A percentile compares a stretch with the other conserved stretches of the same genome.
Conservation (phyloP, 2,797 vertebrate genomes). For the Erpetoichthys calabaricus region DNA sequence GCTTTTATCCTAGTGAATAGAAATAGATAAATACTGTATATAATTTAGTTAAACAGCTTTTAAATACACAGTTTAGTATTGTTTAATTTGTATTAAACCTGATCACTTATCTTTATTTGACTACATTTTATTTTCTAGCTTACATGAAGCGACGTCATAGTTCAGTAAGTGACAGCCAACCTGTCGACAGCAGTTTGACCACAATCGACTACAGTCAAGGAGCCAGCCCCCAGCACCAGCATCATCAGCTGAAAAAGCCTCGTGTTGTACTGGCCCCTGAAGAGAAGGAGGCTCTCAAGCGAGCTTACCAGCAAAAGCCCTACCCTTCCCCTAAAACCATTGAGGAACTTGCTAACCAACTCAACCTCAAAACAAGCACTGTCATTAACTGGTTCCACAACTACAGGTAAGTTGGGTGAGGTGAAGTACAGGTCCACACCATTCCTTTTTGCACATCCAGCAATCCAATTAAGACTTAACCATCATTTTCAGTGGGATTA, state of each 20-base stretch:
- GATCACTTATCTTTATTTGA: no score
- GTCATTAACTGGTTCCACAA: constrained; percentile 99
- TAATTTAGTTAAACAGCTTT: no score
- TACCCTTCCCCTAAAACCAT: constrained; percentile 98
- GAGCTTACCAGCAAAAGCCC: constrained; percentile 97
- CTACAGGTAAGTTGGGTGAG: constrained; percentile 60
- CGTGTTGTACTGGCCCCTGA: constrained; percentile 86
- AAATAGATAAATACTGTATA: no score
- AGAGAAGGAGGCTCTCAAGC: constrained; percentile 85
- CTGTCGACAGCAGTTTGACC: constrained; percentile 53
- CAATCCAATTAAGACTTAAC: no score
- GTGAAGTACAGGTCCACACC: background rate
- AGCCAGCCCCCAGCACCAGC: constrained; percentile 67
- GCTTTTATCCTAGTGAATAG: no score
- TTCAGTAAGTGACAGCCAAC: constrained; percentile 78
- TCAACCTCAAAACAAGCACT: constrained; percentile 98
- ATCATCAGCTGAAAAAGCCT: constrained; percentile 89
- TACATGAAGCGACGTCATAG: constrained; percentile 92
- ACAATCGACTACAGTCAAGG: constrained; percentile 74
- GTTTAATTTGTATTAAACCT: no score
- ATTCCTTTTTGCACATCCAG: no score
- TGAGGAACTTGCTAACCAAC: constrained; percentile 94
- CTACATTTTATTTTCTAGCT: constrained; percentile 36
- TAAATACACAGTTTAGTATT: no score
- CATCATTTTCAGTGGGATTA: no score